Percentiles rank a stretch among this genome's conserved stretches.
Conservation (phyloP, 2,797 vertebrate genomes). For the Macropus fuliginosus region DNA sequence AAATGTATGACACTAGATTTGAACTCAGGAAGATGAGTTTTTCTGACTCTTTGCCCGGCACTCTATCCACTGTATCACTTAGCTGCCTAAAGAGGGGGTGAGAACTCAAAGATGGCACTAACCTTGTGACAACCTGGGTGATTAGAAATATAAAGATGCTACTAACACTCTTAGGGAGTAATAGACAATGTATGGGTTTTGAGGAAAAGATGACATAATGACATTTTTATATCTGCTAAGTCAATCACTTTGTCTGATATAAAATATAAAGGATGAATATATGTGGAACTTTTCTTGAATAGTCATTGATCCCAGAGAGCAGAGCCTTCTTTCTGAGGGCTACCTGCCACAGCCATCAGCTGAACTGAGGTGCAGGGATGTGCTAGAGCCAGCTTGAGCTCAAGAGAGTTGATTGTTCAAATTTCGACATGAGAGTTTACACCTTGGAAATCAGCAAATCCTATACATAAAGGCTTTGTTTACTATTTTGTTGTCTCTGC, state of each 20-base stretch:
- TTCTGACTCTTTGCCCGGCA: background rate
- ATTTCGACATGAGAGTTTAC: background rate
- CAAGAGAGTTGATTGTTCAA: background rate
- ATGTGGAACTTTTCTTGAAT: background rate
- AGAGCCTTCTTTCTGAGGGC: background rate
- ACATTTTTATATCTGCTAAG: background rate
- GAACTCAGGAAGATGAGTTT: background rate
- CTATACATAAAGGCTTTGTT: background rate
- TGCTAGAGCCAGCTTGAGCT: background rate
- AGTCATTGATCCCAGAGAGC: background rate
- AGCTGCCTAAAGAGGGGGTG: background rate
- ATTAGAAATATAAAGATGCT: background rate
- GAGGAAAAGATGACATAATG: background rate
- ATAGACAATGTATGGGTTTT: background rate
- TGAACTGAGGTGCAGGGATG: background rate
- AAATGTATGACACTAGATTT: background rate
- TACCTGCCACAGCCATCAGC: background rate
- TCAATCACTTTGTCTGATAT: background rate
- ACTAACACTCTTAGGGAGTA: background rate
- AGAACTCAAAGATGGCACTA: background rate
- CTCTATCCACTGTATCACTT: background rate
- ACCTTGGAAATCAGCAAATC: background rate
- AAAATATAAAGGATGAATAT: background rate
- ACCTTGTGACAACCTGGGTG: background rate
- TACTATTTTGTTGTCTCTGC: background rate